A percentile compares a stretch with the other conserved stretches of the same genome.
Conservation (phyloP, 2,113 vertebrate species). For the Terrapene triunguis region DNA sequence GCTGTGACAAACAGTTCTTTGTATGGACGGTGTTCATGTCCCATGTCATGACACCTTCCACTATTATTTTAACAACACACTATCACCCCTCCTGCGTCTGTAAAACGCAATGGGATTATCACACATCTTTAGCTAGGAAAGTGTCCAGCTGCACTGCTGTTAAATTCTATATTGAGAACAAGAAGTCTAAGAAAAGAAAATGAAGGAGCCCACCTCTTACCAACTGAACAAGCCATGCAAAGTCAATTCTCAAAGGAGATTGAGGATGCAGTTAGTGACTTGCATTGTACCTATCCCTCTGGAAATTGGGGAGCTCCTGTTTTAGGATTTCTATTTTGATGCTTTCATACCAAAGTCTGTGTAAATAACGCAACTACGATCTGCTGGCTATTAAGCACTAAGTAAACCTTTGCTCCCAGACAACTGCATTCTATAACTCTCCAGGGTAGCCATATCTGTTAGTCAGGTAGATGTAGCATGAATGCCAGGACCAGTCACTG, state of each 20-base stretch:
- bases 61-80: not conserved
- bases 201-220: not conserved
- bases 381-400: conserved; percentile 33
- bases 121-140: conserved; percentile 7
- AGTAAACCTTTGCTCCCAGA: conserved; percentile 44
- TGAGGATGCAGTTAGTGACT: not conserved
- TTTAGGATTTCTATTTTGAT: conserved; percentile 31
- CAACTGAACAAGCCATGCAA: not conserved
- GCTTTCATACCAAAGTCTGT: conserved; percentile 29
- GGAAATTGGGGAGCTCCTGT: not conserved
- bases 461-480: not conserved
- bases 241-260: not conserved
- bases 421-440: conserved; percentile 4
- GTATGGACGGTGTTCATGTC: not conserved
- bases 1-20: conserved; percentile 12
- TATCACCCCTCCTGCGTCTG: not conserved
- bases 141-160: not conserved
- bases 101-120: not conserved
- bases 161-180: conserved; percentile 13
- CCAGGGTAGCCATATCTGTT: conserved; percentile 19
- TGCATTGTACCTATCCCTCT: not conserved
- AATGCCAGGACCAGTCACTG: not conserved
- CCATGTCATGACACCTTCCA: not conserved
- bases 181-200: not conserved
- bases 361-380: conserved; percentile 44